Evolutionary conservation across 1,140 invertebrate genomes (phyloP).

Genomic region (Drosophila punjabiensis): DNA sequence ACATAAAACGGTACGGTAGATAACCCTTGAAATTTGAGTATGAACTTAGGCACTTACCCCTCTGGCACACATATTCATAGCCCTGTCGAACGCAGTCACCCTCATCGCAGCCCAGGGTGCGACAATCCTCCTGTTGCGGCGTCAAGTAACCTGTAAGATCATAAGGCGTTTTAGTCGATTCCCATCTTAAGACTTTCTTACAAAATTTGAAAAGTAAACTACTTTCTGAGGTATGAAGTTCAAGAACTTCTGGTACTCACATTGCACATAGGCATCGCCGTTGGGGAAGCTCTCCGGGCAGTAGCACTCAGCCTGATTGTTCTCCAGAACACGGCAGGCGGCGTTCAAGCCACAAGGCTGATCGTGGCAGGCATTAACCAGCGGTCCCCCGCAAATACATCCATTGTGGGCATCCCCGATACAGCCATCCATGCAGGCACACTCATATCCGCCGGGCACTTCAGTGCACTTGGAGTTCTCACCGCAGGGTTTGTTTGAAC

Average conservation of each 20-base stretch:
- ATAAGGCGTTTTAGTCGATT: not conserved
- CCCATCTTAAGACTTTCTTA: not conserved
- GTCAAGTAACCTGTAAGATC: constrained; percentile 71
- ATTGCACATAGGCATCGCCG: constrained; percentile 94
- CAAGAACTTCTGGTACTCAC: constrained; percentile 86
- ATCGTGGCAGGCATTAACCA: constrained; percentile 89
- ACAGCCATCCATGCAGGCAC: constrained; percentile 92
- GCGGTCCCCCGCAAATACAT: constrained; percentile 90
- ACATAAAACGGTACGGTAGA: constrained; percentile 56
- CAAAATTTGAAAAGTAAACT: not conserved
- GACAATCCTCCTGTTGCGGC: constrained; percentile 90
- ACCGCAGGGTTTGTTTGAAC: constrained; percentile 92
- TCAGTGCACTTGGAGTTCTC: constrained; percentile 93
- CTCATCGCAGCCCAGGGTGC: constrained; percentile 92
- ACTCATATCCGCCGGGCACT: constrained; percentile 90
- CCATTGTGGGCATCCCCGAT: constrained; percentile 92
- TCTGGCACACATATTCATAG: constrained; percentile 91
- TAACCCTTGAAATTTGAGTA: constrained; percentile 31
- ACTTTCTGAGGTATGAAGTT: not conserved
- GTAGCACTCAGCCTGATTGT: constrained; percentile 91
- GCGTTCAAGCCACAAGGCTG: constrained; percentile 93
- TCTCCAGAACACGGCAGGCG: constrained; percentile 89
- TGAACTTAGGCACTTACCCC: constrained; percentile 89
- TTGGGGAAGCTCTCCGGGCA: constrained; percentile 92
- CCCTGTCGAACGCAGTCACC: constrained; percentile 93